These are phyloP conservation scores for Pseudochirops cupreus DNA, from an alignment of 2,797 vertebrate species.

Conservation along the genomic window DNA sequence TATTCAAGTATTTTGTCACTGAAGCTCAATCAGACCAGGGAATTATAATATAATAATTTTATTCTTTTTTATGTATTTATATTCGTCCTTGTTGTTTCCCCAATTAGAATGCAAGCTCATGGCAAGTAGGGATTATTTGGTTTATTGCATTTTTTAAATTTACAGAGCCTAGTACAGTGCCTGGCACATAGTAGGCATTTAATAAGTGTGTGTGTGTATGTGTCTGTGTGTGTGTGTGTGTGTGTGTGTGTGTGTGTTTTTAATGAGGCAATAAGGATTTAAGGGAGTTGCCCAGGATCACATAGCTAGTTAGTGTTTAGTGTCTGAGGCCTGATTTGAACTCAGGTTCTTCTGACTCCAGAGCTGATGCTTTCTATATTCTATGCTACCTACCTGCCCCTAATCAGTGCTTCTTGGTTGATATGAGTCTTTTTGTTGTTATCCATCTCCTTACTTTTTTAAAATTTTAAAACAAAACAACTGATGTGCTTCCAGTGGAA, in stretches of 20 bases:
- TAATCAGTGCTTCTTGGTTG: background rate
- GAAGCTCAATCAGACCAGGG: background rate
- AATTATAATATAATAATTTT: background rate
- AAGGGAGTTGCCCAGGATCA: too few species aligned
- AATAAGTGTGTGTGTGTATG: too few species aligned
- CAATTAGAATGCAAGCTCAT: background rate
- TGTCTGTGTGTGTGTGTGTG: too few species aligned
- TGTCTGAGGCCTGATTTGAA: too few species aligned
- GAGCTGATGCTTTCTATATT: too few species aligned
- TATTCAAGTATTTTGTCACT: background rate
- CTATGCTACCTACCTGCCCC: too few species aligned
- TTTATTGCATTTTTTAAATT: background rate
- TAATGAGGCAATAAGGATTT: too few species aligned
- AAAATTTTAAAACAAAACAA: too few species aligned
- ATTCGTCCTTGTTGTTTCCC: background rate
- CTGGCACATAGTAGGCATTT: background rate
- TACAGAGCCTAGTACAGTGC: background rate
- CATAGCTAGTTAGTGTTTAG: too few species aligned
- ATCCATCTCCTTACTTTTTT: background rate
- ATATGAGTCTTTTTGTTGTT: background rate
- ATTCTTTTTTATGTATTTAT: background rate
- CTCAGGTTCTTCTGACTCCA: too few species aligned
- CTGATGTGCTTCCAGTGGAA: background rate
- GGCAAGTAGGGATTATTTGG: background rate
- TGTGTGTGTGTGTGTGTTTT: too few species aligned